Conservation (phyloP, 2,113 vertebrate genomes). For the Eleginops maclovinus region DNA sequence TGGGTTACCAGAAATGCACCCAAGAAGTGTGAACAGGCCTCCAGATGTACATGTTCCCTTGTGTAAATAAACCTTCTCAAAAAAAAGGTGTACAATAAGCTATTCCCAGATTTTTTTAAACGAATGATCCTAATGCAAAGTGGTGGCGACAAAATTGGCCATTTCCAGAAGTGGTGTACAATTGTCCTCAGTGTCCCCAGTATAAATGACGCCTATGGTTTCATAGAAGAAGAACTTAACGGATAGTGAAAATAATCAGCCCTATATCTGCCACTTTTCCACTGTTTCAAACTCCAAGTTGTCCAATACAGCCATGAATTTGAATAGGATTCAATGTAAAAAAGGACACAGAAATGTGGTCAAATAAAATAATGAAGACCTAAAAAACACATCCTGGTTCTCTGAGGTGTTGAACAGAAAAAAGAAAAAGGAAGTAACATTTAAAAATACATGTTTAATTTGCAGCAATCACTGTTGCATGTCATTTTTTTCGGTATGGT, state of each 20-base stretch:
- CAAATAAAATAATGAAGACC: neutral
- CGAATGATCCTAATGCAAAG: too few species aligned
- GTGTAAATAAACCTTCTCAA: too few species aligned
- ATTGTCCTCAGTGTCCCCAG: too few species aligned
- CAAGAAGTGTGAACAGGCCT: too few species aligned
- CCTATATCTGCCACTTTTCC: neutral
- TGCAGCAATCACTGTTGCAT: slow-evolving; percentile 72
- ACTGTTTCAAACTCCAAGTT: neutral
- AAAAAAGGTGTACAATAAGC: too few species aligned
- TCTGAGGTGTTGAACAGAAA: neutral
- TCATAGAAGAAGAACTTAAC: neutral
- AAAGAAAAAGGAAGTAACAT: slow-evolving; percentile 29
- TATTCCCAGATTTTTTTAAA: too few species aligned
- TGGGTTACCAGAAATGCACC: too few species aligned
- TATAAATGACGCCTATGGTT: too few species aligned
- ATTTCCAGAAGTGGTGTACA: too few species aligned
- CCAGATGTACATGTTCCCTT: too few species aligned
- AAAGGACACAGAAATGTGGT: neutral
- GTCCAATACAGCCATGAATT: neutral
- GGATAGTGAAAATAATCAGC: neutral
- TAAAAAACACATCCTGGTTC: neutral
- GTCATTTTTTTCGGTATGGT: slow-evolving; percentile 56
- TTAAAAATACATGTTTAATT: slow-evolving; percentile 75
- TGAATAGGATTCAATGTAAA: neutral
- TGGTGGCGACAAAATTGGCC: too few species aligned